Percentiles rank a stretch among this genome's conserved stretches.
phyloP scores from a whole-genome alignment of 1,140 invertebrate genomes.

The Nephila pilipes region DNA sequence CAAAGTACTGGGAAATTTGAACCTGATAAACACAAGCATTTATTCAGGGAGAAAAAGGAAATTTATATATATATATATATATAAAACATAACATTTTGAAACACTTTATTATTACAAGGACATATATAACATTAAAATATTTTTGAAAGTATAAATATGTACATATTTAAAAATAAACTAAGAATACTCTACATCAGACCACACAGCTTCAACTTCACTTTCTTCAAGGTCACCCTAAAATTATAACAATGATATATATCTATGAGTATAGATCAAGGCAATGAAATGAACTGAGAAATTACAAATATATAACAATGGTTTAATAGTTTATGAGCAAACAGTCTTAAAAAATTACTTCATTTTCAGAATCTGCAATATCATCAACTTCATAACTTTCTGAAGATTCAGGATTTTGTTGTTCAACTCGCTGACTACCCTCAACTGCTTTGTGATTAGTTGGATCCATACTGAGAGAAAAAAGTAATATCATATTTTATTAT shows the following conservation, averaged over 20 bases:
- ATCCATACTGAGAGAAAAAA: slow-evolving; percentile 84
- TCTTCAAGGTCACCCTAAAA: slow-evolving; percentile 83
- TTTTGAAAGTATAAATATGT: neutral
- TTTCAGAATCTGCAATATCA: slow-evolving; percentile 83
- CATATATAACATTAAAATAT: neutral
- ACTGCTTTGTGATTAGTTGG: slow-evolving; percentile 86
- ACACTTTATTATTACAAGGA: neutral
- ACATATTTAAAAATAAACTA: neutral
- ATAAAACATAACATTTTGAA: neutral
- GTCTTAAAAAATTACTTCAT: slow-evolving; percentile 78
- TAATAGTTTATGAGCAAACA: neutral
- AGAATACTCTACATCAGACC: slow-evolving; percentile 77
- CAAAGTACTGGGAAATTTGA: neutral
- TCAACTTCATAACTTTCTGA: slow-evolving; percentile 84
- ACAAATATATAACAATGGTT: neutral
- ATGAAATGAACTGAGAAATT: neutral
- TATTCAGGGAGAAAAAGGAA: neutral
- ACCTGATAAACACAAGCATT: neutral
- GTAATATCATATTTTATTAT: no score
- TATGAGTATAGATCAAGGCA: neutral
- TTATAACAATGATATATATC: neutral
- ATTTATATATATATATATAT: neutral
- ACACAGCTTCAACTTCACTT: slow-evolving; percentile 84
- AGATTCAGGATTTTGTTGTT: slow-evolving; percentile 84
- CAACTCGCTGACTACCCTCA: slow-evolving; percentile 87